Evolutionary conservation across 2,888 invertebrate genomes (phyloP).

Genomic region (Allacma fusca): DNA sequence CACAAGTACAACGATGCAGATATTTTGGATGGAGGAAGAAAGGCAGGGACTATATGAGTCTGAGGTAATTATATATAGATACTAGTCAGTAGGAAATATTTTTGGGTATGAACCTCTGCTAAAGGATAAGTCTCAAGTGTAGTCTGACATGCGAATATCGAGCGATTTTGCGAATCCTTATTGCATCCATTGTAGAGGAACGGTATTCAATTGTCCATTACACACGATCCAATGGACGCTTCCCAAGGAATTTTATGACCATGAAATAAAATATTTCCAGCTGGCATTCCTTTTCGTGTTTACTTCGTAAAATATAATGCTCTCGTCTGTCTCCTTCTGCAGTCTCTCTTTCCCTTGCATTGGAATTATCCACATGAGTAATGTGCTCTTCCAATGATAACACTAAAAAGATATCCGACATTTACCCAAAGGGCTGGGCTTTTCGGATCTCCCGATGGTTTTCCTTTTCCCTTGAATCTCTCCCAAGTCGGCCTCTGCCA

Average conservation of each 20-base stretch:
- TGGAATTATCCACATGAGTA: slow-evolving; percentile 14
- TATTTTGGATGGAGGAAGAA: too few species aligned
- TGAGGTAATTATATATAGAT: too few species aligned
- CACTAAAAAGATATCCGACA: too few species aligned
- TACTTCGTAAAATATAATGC: neutral
- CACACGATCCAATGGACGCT: slow-evolving; percentile 19
- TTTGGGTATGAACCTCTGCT: neutral
- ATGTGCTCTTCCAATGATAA: neutral
- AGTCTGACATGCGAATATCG: slow-evolving; percentile 33
- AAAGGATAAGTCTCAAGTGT: too few species aligned
- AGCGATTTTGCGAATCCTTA: neutral
- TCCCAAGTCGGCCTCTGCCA: too few species aligned
- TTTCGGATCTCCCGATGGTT: too few species aligned
- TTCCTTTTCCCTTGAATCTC: too few species aligned
- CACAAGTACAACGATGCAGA: too few species aligned
- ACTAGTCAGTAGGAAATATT: too few species aligned
- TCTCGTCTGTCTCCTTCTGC: slow-evolving; percentile 8
- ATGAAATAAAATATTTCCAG: slow-evolving; percentile 23
- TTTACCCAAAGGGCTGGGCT: too few species aligned
- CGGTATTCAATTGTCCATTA: slow-evolving; percentile 22
- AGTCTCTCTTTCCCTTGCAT: neutral
- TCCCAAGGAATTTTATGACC: slow-evolving; percentile 22
- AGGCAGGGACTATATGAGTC: too few species aligned
- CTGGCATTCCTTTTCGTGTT: slow-evolving; percentile 3
- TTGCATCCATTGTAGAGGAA: neutral